These are phyloP conservation scores for Odontamblyopus lacepedii DNA, from an alignment of 2,797 vertebrate species.

Conservation along the genomic window DNA sequence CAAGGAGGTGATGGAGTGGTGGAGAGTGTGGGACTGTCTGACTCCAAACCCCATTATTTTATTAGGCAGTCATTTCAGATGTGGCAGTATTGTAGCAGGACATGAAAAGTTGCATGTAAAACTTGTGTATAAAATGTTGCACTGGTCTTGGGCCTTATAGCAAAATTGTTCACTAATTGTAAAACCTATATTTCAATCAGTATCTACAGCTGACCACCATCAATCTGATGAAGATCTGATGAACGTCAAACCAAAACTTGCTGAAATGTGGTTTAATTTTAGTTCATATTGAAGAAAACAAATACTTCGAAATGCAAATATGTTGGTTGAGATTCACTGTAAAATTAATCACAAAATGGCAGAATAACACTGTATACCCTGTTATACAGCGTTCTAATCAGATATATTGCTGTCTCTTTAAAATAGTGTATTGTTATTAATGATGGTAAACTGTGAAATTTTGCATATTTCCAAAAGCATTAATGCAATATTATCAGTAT, in stretches of 20 bases:
- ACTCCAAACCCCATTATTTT: not conserved
- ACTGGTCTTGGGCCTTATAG: not conserved
- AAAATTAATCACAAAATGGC: not conserved
- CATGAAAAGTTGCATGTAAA: not conserved
- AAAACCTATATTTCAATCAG: not conserved
- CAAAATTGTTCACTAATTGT: not conserved
- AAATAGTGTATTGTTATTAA: too few species aligned
- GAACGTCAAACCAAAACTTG: too few species aligned
- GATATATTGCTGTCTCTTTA: too few species aligned
- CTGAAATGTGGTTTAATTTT: too few species aligned
- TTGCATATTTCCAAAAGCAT: too few species aligned
- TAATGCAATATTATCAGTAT: too few species aligned
- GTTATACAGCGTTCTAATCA: too few species aligned
- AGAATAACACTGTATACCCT: not conserved
- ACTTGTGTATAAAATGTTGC: not conserved
- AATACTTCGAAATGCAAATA: not conserved
- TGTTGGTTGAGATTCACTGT: not conserved
- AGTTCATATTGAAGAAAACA: not conserved
- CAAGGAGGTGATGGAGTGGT: slow-evolving; percentile 18
- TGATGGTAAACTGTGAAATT: too few species aligned
- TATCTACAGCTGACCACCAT: not conserved
- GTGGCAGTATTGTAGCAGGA: not conserved
- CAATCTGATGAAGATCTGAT: too few species aligned
- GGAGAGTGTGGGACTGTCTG: not conserved
- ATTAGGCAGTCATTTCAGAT: not conserved